Evolutionary conservation across 2,113 vertebrate species (phyloP).

Genomic region (Spea multiplicata): DNA sequence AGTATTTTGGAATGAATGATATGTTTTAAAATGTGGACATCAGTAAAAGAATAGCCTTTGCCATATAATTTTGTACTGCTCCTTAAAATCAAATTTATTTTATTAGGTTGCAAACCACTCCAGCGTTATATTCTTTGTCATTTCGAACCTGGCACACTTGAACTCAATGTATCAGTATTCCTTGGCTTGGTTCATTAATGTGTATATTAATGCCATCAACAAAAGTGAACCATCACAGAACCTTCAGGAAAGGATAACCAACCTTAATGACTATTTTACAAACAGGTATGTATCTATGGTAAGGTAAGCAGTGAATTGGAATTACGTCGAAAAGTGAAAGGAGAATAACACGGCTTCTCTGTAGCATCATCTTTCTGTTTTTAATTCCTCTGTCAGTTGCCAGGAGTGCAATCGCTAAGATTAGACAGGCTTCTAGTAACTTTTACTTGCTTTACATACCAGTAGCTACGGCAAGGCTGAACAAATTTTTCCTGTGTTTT

Average conservation of each 20-base stretch:
- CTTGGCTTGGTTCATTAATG: constrained; percentile 61
- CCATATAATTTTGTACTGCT: too few relatives aligned
- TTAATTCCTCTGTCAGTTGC: constrained; percentile 35
- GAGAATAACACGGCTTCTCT: background rate
- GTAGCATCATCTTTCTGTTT: constrained; percentile 34
- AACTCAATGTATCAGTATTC: constrained; percentile 61
- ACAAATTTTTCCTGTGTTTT: constrained; percentile 43
- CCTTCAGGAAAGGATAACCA: constrained; percentile 56
- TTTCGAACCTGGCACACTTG: constrained; percentile 60
- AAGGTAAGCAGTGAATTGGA: background rate
- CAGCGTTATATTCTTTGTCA: constrained; percentile 63
- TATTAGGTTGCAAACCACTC: constrained; percentile 57
- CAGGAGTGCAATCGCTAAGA: constrained; percentile 42
- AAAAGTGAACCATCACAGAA: constrained; percentile 53
- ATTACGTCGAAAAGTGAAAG: too few relatives aligned
- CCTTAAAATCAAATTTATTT: too few relatives aligned
- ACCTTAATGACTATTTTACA: constrained; percentile 53
- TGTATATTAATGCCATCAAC: constrained; percentile 57
- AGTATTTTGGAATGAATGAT: too few relatives aligned
- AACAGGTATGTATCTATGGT: constrained; percentile 50
- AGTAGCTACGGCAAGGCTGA: constrained; percentile 31
- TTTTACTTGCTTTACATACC: constrained; percentile 36
- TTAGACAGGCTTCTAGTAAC: constrained; percentile 39
- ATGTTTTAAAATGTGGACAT: too few relatives aligned
- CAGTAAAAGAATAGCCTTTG: too few relatives aligned